Evolutionary conservation across 2,888 invertebrate species (phyloP).

Genomic region (Galeopsomyia nigrocyanea): DNA sequence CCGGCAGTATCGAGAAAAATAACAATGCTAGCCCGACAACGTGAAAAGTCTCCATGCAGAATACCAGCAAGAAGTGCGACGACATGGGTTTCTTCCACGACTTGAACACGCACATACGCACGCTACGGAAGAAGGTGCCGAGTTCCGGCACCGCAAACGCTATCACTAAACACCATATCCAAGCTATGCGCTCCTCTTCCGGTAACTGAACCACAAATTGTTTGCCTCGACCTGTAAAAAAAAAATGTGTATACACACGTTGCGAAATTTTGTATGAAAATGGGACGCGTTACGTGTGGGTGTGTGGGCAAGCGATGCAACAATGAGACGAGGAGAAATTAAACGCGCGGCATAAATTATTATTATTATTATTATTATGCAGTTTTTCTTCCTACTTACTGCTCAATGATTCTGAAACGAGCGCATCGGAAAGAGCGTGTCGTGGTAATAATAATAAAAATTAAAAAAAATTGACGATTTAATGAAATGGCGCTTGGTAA

Average conservation of each 20-base stretch:
- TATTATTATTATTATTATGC: not conserved
- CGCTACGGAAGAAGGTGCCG: slow-evolving; percentile 86
- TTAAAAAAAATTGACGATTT: too few species aligned
- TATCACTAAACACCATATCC: slow-evolving; percentile 93
- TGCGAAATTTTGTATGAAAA: not conserved
- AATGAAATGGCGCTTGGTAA: too few species aligned
- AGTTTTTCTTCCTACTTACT: slow-evolving; percentile 23
- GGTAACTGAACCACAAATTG: slow-evolving; percentile 86
- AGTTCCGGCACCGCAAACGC: slow-evolving; percentile 91
- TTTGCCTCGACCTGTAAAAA: slow-evolving; percentile 84
- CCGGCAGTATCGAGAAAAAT: slow-evolving; percentile 90
- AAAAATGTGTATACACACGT: too few species aligned
- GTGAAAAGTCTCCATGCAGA: slow-evolving; percentile 89
- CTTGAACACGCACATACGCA: slow-evolving; percentile 92
- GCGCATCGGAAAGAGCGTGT: not conserved
- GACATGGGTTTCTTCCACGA: slow-evolving; percentile 82
- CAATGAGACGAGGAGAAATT: too few species aligned
- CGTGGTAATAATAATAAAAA: slow-evolving; percentile 1
- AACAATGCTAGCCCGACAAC: slow-evolving; percentile 89
- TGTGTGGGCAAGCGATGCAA: too few species aligned
- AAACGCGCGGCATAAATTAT: slow-evolving; percentile 20
- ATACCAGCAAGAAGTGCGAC: slow-evolving; percentile 77
- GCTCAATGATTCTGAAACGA: slow-evolving; percentile 13
- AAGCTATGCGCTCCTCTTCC: slow-evolving; percentile 88
- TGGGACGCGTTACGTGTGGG: too few species aligned